A percentile compares a stretch with the other conserved stretches of the same genome.
These are phyloP conservation scores for Gobius niger DNA, from an alignment of 2,113 vertebrate genomes.

Conservation along the genomic window DNA sequence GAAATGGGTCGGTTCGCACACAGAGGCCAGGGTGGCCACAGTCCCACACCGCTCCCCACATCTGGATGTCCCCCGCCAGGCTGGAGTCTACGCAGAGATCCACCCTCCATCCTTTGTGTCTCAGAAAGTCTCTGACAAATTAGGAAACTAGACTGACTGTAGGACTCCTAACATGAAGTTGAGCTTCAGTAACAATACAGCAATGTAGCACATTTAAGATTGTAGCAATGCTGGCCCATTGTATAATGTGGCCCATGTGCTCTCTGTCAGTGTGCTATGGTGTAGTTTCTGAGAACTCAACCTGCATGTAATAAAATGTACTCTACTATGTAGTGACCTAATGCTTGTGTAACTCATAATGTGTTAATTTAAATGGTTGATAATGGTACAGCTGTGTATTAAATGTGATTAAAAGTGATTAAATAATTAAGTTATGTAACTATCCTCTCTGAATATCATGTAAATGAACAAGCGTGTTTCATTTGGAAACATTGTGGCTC, in stretches of 20 bases:
- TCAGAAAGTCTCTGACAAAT: conserved; percentile 48
- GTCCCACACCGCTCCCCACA: conserved; percentile 32
- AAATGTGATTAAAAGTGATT: no score
- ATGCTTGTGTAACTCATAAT: conserved; percentile 15
- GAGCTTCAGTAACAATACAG: conserved; percentile 16
- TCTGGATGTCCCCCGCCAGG: conserved; percentile 38
- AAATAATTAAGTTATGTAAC: conserved; percentile 25
- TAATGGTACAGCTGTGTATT: conserved; percentile 18
- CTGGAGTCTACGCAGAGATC: conserved; percentile 47
- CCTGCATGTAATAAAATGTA: conserved; percentile 18
- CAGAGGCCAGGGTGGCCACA: conserved; percentile 38
- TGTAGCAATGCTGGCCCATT: conserved; percentile 67
- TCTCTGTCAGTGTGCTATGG: conserved; percentile 47
- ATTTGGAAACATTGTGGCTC: conserved; percentile 50
- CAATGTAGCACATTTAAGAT: conserved; percentile 34
- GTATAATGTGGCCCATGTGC: conserved; percentile 63
- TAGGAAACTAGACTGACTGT: neutral
- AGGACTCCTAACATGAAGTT: conserved; percentile 20
- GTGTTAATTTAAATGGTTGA: conserved; percentile 6
- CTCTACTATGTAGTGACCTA: conserved; percentile 5
- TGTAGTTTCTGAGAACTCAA: conserved; percentile 37
- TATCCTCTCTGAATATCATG: conserved; percentile 37
- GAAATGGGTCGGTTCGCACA: conserved; percentile 59
- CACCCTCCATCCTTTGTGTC: conserved; percentile 51
- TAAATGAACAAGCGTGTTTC: conserved; percentile 36